Base-by-base conservation (phyloP, 2,888 invertebrate species). In the Ichneumon xanthorius region DNA sequence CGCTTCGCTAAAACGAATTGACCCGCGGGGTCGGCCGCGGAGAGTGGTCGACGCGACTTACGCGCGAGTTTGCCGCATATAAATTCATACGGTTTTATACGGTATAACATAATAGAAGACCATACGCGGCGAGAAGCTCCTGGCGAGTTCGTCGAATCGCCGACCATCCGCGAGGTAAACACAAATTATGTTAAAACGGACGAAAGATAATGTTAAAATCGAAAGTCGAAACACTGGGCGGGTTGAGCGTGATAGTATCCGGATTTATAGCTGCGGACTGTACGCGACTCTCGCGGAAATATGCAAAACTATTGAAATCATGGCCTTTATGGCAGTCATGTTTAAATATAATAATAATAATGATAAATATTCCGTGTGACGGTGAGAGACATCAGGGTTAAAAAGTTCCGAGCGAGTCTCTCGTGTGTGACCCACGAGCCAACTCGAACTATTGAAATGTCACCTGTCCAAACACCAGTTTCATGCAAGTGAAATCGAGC, bases 401-500 rank as follows among this genome's bases (percentile, higher is more conserved):
- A 63, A 30, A 63, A 63, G 14, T 4, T 63, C 33, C 30, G 33
- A 63, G 16, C 63, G 63, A 63, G 33, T 63, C 63, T 63, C 63
- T 63, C 63, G 63, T 63, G 63, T 70, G 50, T 79, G 79, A 80
- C 82, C 75, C 75, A 67, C 77, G 71, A 73, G 73, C 70, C 22
- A 61, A 72, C 33, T 65, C 72, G 71, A 82, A 72, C 77, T 80
- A 88, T 87, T 81, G 88, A 87, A 88, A 88, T 86, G 88, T 88
- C 86, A 88, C 86, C 84, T 80, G 87, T 83, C 84, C 26, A 84
- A 79, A 84, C 85, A 84, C 84, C 86, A 83, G 86, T 85, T 82
- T 76, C 61, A 80, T 79, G 80, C 82, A 82, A 76, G 30, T 80
- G 50, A 50, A 48, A 61, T 58, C 63, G 55, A 78, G 75, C 61